Evolutionary conservation across 23 tunicate genomes (phyloP), one percentile per base, ranked within the genome.

Genomic region (Aplidium turbinatum): DNA sequence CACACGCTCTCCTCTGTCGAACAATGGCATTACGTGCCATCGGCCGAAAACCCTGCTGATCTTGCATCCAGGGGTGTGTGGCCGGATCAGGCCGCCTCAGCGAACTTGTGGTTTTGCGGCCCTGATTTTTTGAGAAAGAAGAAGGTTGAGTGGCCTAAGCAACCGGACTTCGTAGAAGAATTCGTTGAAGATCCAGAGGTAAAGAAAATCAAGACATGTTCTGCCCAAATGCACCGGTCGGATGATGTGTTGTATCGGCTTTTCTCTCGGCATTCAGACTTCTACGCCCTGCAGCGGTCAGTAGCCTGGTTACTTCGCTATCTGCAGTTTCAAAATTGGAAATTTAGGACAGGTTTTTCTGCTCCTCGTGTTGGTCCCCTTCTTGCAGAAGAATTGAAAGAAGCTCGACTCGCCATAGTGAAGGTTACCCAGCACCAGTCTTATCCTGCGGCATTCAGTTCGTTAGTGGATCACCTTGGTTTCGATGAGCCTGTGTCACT

Each of bases 1-100:
- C 68, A 60, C n/a, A 60, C 68, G 9, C 35, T 60, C 7, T 6
- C 38, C 31, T 27, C 68, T 27, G 36, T 60, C 31, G 7, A 16
- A 4, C 68, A 60, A 60, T 30, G 68, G 68, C 68, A 20, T 31
- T 60, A 31, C 38, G 68, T 60, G 68, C 68, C 68, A 6, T 28
- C 68, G 29, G n/a, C 7, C 7, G 38, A 60, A n/a, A n/a, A 60
- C n/a, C 68, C 68, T 6, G 68, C 68, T 4, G 36, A 60, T 20
- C 4, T 60, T 5, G 68, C 68, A 28, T 60, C 68, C 38, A 36
- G 6, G 38, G 68, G 68, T 28, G 36, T 60, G 7, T 31, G 20
- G 36, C 68, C 68, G 4, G n/a, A 60, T 4, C 4, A 26, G 7
- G 13, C 20, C 6, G 38, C 6, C n/a, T 6, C 36, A 6, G 68